Percentiles rank a stretch among this genome's conserved stretches.
Evolutionary conservation across 2,888 invertebrate genomes (phyloP).

Genomic region (Eupithecia tripunctaria): DNA sequence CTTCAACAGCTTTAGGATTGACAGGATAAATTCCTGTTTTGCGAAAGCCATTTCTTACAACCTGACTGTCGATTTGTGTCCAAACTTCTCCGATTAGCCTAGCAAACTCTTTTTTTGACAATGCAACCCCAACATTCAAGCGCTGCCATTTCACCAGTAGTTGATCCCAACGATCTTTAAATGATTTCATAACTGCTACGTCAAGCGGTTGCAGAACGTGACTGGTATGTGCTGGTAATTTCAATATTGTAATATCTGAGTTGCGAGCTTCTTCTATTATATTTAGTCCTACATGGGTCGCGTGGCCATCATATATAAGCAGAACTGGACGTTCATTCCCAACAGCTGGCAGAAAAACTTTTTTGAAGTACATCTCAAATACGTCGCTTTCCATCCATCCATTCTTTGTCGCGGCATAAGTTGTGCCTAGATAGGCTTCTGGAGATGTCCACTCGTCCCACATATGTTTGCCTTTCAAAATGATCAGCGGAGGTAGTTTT

Average conservation of each 20-base stretch:
- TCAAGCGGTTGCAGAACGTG: slow-evolving; percentile 46
- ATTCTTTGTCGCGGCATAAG: too few species aligned
- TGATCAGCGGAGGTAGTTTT: slow-evolving; percentile 30
- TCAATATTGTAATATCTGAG: slow-evolving; percentile 37
- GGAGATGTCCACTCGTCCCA: slow-evolving; percentile 51
- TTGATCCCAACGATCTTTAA: slow-evolving; percentile 47
- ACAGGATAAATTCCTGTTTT: slow-evolving; percentile 49
- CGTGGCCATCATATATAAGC: slow-evolving; percentile 46
- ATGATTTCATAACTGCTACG: slow-evolving; percentile 45
- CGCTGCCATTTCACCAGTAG: slow-evolving; percentile 46
- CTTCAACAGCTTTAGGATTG: slow-evolving; percentile 35
- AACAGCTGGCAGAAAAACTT: slow-evolving; percentile 38
- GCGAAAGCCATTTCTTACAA: slow-evolving; percentile 46
- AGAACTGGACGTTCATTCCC: slow-evolving; percentile 40
- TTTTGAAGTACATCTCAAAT: slow-evolving; percentile 31
- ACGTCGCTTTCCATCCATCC: too few species aligned
- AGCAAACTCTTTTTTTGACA: slow-evolving; percentile 46
- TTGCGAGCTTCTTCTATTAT: slow-evolving; percentile 38
- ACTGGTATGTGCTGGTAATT: slow-evolving; percentile 45
- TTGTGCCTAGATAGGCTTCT: slow-evolving; percentile 9
- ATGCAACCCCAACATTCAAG: slow-evolving; percentile 29
- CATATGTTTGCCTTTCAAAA: slow-evolving; percentile 41
- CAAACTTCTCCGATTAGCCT: slow-evolving; percentile 44
- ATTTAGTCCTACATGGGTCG: slow-evolving; percentile 43
- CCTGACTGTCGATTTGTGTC: slow-evolving; percentile 38